Percentiles rank a stretch among this genome's conserved stretches.
Conservation (phyloP, 2,888 invertebrate species). For the Aphodius granarius region DNA sequence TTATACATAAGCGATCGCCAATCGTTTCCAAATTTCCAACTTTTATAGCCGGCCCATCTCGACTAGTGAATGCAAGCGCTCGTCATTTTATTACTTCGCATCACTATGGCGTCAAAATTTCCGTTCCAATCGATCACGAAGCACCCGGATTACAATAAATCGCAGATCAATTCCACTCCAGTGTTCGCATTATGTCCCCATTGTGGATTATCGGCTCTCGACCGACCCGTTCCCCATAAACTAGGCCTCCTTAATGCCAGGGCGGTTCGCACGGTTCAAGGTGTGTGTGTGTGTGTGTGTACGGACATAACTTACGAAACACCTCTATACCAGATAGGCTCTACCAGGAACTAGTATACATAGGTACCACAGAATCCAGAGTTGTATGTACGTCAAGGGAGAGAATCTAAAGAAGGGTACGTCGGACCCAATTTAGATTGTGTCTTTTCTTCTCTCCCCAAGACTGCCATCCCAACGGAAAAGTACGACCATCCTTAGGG, state of each 20-base stretch:
- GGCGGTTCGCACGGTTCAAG: constrained; percentile 42
- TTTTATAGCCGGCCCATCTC: neutral
- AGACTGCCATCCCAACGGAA: neutral
- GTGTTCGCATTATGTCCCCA: constrained; percentile 11
- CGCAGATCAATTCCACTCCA: constrained; percentile 18
- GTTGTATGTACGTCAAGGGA: neutral
- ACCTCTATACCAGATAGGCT: neutral
- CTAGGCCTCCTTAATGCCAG: constrained; percentile 29
- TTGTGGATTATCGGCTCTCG: constrained; percentile 19
- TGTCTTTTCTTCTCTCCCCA: constrained; percentile 24
- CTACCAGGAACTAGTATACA: constrained; percentile 9
- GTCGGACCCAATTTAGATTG: constrained; percentile 36
- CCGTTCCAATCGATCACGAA: constrained; percentile 6
- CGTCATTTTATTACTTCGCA: neutral
- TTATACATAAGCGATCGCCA: neutral
- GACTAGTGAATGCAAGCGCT: neutral
- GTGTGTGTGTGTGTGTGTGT: constrained; percentile 29
- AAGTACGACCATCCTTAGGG: neutral
- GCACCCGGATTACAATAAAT: neutral
- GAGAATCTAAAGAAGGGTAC: constrained; percentile 21
- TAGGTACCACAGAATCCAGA: constrained; percentile 8
- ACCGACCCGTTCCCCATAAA: constrained; percentile 29
- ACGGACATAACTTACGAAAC: constrained; percentile 12
- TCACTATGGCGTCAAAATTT: neutral
- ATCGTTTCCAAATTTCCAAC: neutral